Conservation (phyloP, 2,797 vertebrate genomes). For the Tinamus major region DNA sequence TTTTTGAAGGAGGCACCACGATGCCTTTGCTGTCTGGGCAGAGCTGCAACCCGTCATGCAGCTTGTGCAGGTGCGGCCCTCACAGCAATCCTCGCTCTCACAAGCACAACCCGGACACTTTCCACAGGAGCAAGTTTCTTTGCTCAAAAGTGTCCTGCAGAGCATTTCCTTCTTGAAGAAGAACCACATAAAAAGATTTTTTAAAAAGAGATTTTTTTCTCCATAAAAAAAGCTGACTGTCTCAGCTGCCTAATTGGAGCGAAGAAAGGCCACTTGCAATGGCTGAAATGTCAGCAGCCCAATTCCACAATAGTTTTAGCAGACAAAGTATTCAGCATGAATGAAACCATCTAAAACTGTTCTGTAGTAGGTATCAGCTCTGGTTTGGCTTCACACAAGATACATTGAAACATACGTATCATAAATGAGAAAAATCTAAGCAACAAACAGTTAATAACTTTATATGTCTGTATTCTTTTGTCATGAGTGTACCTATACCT, state of each 20-base stretch:
- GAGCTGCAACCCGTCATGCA: not conserved
- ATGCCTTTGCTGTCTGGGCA: not conserved
- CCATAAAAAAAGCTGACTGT: conserved; percentile 22
- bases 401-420: not conserved
- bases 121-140: not conserved
- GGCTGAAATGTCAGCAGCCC: conserved; percentile 51
- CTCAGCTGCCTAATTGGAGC: conserved; percentile 51
- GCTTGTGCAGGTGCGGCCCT: not conserved
- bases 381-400: not conserved
- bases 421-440: conserved; percentile 5
- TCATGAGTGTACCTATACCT: not conserved
- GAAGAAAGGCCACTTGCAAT: conserved; percentile 36
- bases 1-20: not conserved
- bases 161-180: conserved; percentile 18
- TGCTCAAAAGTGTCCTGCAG: not conserved
- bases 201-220: not conserved
- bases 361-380: not conserved
- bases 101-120: not conserved
- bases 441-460: conserved; percentile 12
- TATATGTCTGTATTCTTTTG: not conserved
- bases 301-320: conserved; percentile 40
- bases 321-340: conserved; percentile 23
- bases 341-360: conserved; percentile 5
- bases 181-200: conserved; percentile 12
- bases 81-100: not conserved